These are phyloP conservation scores for Rousettus leschenaultii DNA, from an alignment of 2,113 vertebrate genomes.

Conservation along the genomic window DNA sequence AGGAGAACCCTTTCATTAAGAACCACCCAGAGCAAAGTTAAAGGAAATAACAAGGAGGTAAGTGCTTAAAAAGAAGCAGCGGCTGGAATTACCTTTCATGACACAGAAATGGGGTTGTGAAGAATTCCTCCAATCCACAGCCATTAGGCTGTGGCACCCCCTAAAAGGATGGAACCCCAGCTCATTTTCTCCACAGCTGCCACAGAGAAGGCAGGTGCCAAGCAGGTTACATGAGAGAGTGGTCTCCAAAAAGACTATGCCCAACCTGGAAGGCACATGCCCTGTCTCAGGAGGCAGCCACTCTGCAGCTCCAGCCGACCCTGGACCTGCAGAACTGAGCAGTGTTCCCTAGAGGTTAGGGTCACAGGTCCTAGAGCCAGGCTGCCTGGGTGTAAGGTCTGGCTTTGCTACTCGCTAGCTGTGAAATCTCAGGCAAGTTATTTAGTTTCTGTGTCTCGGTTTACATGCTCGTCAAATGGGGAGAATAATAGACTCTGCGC, in stretches of 20 bases:
- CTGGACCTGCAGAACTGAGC: rapidly evolving
- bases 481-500: neutral
- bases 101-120: neutral
- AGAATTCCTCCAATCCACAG: neutral
- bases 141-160: neutral
- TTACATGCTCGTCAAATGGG: neutral
- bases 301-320: neutral
- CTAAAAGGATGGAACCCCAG: neutral
- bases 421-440: neutral
- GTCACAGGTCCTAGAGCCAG: neutral
- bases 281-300: neutral
- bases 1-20: neutral
- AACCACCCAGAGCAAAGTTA: neutral
- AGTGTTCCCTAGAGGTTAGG: neutral
- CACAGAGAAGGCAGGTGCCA: neutral
- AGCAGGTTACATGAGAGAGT: neutral
- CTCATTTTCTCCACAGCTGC: neutral
- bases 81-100: neutral
- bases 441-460: neutral
- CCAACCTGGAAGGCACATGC: neutral
- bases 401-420: neutral
- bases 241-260: neutral
- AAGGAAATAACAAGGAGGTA: neutral
- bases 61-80: neutral
- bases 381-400: neutral